phyloP scores from a whole-genome alignment of 2,888 invertebrate genomes.

The Hermodice carunculata region DNA sequence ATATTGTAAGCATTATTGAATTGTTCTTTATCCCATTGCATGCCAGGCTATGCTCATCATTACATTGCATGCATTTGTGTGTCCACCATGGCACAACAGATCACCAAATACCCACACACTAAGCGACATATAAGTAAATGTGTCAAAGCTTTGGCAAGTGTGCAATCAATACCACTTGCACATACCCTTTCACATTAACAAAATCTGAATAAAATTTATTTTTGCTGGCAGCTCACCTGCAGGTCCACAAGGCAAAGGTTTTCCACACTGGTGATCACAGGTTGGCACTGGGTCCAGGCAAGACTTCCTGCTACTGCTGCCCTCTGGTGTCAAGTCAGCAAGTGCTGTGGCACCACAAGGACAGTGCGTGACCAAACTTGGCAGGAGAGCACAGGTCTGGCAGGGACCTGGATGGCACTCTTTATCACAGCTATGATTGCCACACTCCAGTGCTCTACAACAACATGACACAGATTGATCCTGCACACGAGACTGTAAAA shows the following conservation, averaged over 20 bases:
- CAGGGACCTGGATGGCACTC: constrained; percentile 81
- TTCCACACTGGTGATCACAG: constrained; percentile 83
- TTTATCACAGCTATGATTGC: constrained; percentile 78
- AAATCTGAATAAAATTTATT: not conserved
- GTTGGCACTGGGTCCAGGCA: constrained; percentile 64
- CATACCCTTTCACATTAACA: too few species aligned
- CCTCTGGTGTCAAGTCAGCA: constrained; percentile 37
- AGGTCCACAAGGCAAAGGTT: constrained; percentile 79
- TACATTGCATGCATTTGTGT: too few species aligned
- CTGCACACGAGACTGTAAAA: not conserved
- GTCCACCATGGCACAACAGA: too few species aligned
- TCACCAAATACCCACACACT: too few species aligned
- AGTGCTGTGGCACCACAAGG: constrained; percentile 81
- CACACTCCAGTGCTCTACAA: constrained; percentile 63
- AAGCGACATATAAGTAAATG: too few species aligned
- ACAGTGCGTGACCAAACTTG: constrained; percentile 78
- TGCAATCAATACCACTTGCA: too few species aligned
- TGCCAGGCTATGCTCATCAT: too few species aligned
- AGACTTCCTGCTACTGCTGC: constrained; percentile 40
- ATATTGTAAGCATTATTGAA: too few species aligned
- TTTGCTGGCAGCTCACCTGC: constrained; percentile 67
- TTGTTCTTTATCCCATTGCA: too few species aligned
- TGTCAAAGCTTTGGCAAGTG: too few species aligned
- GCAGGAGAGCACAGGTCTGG: constrained; percentile 76
- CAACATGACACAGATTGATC: too few species aligned